These are phyloP conservation scores for Eudemis profundana DNA, from an alignment of 2,888 invertebrate genomes.

Conservation along the genomic window DNA sequence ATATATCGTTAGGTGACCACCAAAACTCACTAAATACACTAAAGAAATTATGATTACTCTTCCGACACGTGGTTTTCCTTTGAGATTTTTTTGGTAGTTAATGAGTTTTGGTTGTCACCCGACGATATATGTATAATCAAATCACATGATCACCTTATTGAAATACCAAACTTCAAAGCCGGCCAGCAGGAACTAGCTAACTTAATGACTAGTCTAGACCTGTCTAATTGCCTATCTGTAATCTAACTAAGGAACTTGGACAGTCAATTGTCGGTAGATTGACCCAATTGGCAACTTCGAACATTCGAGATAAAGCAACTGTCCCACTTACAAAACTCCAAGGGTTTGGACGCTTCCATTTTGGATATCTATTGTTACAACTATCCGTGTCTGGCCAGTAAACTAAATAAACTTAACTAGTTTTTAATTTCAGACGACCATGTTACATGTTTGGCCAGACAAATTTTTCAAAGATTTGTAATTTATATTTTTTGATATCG, in stretches of 20 bases:
- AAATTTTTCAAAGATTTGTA: no score
- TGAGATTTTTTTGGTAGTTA: no score
- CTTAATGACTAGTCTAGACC: slow-evolving; percentile 27
- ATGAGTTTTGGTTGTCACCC: no score
- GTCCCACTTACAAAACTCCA: slow-evolving; percentile 25
- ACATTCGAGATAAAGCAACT: slow-evolving; percentile 15
- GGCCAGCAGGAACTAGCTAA: slow-evolving; percentile 11
- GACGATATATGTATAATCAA: no score
- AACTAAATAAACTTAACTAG: no score
- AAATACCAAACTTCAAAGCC: slow-evolving; percentile 1
- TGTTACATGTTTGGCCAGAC: no score
- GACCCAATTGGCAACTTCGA: slow-evolving; percentile 34
- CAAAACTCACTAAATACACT: no score
- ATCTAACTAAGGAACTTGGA: slow-evolving; percentile 27
- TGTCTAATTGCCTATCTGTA: slow-evolving; percentile 34
- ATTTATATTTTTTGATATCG: no score
- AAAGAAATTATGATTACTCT: no score
- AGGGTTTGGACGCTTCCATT: background rate
- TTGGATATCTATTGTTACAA: background rate
- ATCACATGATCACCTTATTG: background rate
- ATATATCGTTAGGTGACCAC: no score
- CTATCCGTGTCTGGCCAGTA: background rate
- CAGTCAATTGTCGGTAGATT: slow-evolving; percentile 25
- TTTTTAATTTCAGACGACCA: no score
- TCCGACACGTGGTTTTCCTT: no score